Evolutionary conservation across 2,113 vertebrate genomes (phyloP).

Genomic region (Danio rerio): GRCz12tu NC_133176.1:52635501-52636000

Average conservation of each 20-base stretch:
- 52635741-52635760: constrained; percentile 17
- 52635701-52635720: constrained; percentile 61
- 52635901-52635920: constrained; percentile 50
- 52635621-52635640: constrained; percentile 82
- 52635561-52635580: constrained; percentile 76
- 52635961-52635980: constrained; percentile 30
- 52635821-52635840: constrained; percentile 46
- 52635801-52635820: constrained; percentile 41
- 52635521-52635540: constrained; percentile 49
- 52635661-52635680: constrained; percentile 79
- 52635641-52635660: constrained; percentile 77
- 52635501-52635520: constrained; percentile 41
- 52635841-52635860: not conserved
- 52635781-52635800: constrained; percentile 31
- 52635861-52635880: constrained; percentile 19
- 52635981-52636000: not conserved
- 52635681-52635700: constrained; percentile 77
- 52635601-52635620: constrained; percentile 78
- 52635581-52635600: constrained; percentile 80
- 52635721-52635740: constrained; percentile 50
- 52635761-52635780: constrained; percentile 53
- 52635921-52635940: constrained; percentile 11
- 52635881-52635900: constrained; percentile 37
- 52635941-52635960: not conserved
- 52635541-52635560: constrained; percentile 61